A percentile compares a stretch with the other conserved stretches of the same genome.
phyloP scores from a whole-genome alignment of 2,888 invertebrate species.

The Norana najaformis region DNA sequence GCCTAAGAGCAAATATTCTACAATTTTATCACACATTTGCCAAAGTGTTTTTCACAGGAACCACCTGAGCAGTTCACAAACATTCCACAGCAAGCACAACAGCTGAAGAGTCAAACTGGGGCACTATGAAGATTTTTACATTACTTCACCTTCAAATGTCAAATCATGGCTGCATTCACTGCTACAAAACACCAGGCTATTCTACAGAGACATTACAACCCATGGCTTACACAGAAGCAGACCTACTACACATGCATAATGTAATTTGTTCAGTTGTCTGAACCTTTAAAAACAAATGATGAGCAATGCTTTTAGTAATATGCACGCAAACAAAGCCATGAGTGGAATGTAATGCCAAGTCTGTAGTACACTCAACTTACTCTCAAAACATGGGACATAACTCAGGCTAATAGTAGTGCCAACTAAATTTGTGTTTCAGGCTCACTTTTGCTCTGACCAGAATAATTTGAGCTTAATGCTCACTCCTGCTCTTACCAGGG shows the following conservation, averaged over 20 bases:
- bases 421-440: neutral
- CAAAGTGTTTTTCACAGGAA: too few relatives aligned
- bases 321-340: neutral
- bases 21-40: too few relatives aligned
- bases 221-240: neutral
- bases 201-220: too few relatives aligned
- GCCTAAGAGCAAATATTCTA: neutral
- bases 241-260: too few relatives aligned
- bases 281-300: neutral
- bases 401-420: neutral
- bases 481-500: too few relatives aligned
- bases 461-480: too few relatives aligned
- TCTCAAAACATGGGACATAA: neutral
- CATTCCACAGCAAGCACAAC: neutral
- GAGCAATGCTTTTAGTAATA: neutral
- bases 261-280: neutral
- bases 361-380: neutral
- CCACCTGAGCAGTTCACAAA: neutral
- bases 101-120: neutral
- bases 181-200: too few relatives aligned
- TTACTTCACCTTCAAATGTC: neutral
- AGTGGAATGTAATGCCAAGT: constrained; percentile 5
- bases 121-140: neutral
- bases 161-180: neutral
- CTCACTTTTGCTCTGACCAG: too few relatives aligned